Conservation (phyloP, 1,140 invertebrate genomes). For the Acarapis woodi region DNA sequence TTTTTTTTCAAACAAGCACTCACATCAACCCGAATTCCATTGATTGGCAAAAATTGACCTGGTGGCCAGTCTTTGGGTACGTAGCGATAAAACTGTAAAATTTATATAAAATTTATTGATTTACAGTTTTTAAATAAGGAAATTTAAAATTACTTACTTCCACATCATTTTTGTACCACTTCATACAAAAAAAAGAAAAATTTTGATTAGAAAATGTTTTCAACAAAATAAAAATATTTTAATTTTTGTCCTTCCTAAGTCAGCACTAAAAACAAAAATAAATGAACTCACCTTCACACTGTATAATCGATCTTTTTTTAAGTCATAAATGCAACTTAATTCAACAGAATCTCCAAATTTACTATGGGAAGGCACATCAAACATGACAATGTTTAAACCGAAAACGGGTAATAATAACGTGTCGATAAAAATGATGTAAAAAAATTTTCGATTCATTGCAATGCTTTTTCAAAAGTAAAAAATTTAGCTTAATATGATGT, state of each 20-base stretch:
- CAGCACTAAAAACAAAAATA: not conserved
- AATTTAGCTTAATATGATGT: no score
- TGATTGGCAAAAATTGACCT: slow-evolving; percentile 9
- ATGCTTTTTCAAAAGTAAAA: no score
- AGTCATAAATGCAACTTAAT: slow-evolving; percentile 14
- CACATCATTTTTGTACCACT: slow-evolving; percentile 13
- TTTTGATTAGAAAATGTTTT: not conserved
- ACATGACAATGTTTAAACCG: no score
- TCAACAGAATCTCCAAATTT: slow-evolving; percentile 14
- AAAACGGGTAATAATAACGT: no score
- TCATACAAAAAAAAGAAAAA: slow-evolving; percentile 1
- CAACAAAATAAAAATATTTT: not conserved
- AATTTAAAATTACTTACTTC: slow-evolving; percentile 8
- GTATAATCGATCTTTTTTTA: slow-evolving; percentile 13
- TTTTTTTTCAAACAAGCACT: no score
- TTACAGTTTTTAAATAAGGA: not conserved
- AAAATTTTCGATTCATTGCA: no score
- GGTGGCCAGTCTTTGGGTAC: slow-evolving; percentile 11
- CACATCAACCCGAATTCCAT: slow-evolving; percentile 10
- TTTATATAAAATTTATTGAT: slow-evolving; percentile 5
- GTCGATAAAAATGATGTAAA: no score
- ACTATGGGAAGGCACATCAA: slow-evolving; percentile 13
- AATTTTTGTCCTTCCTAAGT: not conserved
- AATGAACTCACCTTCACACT: slow-evolving; percentile 13
- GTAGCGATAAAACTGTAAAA: slow-evolving; percentile 11